Conservation (phyloP, 2,888 invertebrate genomes). For the Shargacucullia verbasci region DNA sequence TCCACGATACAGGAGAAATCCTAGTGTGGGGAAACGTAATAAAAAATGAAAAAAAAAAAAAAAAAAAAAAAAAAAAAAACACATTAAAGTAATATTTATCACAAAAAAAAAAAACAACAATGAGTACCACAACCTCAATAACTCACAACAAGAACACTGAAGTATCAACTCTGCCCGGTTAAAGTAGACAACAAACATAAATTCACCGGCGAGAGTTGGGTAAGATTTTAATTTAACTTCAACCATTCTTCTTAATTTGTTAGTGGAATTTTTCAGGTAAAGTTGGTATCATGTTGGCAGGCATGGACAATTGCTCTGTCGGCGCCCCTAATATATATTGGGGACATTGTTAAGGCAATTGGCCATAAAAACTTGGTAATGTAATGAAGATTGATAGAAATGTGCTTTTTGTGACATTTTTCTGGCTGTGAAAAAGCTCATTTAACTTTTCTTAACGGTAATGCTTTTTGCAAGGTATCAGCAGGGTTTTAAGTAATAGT, state of each 20-base stretch:
- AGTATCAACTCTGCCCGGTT: slow-evolving; percentile 52
- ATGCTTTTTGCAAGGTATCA: not conserved
- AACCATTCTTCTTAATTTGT: slow-evolving; percentile 87
- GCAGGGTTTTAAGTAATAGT: not conserved
- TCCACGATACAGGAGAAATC: too few relatives aligned
- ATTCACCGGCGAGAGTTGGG: slow-evolving; percentile 68
- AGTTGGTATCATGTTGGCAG: slow-evolving; percentile 45
- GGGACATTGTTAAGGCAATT: slow-evolving; percentile 40
- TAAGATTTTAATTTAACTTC: slow-evolving; percentile 87
- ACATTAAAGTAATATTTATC: slow-evolving; percentile 20
- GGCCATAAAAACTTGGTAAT: slow-evolving; percentile 42
- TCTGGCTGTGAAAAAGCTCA: slow-evolving; percentile 11
- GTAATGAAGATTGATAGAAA: slow-evolving; percentile 44
- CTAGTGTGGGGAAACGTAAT: too few relatives aligned
- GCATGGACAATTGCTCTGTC: slow-evolving; percentile 48
- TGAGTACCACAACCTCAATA: slow-evolving; percentile 52
- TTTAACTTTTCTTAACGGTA: slow-evolving; percentile 24
- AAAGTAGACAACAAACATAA: slow-evolving; percentile 80
- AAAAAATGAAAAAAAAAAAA: too few relatives aligned
- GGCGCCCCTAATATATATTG: slow-evolving; percentile 48
- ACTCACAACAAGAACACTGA: slow-evolving; percentile 34
- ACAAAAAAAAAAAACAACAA: slow-evolving; percentile 29
- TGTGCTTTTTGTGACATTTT: slow-evolving; percentile 25
- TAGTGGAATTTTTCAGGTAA: slow-evolving; percentile 65
- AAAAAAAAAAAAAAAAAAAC: too few relatives aligned